Evolutionary conservation across 2,888 invertebrate species (phyloP).

Genomic region (Tetragnatha montana): DNA sequence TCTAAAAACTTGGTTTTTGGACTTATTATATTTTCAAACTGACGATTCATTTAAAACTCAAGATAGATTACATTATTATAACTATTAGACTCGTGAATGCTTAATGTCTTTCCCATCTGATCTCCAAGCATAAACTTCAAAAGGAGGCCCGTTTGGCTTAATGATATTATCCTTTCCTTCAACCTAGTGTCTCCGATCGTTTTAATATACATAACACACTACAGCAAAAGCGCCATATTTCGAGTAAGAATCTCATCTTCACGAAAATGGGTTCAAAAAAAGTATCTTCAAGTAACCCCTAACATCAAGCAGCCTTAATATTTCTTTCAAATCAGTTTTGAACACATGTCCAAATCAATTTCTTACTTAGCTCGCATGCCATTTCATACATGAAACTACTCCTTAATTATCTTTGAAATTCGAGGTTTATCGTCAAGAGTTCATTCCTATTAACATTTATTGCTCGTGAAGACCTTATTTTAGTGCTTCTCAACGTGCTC

Average conservation of each 20-base stretch:
- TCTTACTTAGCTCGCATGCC: constrained; percentile 39
- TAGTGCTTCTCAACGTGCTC: constrained; percentile 26
- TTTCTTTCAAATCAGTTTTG: too few species aligned
- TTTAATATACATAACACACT: background rate
- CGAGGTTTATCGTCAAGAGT: constrained; percentile 57
- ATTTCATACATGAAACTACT: constrained; percentile 49
- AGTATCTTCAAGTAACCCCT: too few species aligned
- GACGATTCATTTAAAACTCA: too few species aligned
- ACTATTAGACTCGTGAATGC: too few species aligned
- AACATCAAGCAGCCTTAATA: too few species aligned
- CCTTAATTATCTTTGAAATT: constrained; percentile 59
- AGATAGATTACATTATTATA: too few species aligned
- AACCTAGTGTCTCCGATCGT: background rate
- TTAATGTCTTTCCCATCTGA: too few species aligned
- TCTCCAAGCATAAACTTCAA: too few species aligned
- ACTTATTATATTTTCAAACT: too few species aligned
- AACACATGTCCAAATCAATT: constrained; percentile 47
- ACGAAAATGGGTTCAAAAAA: background rate
- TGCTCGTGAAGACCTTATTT: constrained; percentile 30
- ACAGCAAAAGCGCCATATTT: background rate
- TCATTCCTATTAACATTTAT: constrained; percentile 66
- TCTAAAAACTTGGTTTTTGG: too few species aligned
- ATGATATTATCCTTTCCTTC: background rate
- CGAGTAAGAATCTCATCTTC: background rate
- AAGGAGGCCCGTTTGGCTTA: background rate